Conservation (phyloP, 2,888 invertebrate genomes). For the Eupithecia pulchellata region DNA sequence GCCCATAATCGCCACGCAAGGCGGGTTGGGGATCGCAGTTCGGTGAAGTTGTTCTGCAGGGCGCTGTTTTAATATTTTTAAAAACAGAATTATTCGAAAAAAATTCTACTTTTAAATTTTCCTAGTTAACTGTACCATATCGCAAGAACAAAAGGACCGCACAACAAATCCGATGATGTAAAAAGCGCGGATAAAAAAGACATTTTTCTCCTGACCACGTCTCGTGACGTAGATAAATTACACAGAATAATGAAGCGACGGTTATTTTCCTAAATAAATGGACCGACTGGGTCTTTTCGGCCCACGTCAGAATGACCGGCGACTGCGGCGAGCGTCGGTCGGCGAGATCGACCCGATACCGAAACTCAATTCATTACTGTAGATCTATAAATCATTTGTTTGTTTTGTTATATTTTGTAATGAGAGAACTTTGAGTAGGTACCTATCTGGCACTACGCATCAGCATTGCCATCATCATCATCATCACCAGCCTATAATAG, state of each 20-base stretch:
- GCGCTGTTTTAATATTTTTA: too few relatives aligned
- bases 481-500: too few relatives aligned
- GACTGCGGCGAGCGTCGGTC: not conserved
- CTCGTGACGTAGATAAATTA: constrained; percentile 41
- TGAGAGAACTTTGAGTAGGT: too few relatives aligned
- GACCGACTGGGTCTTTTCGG: constrained; percentile 15
- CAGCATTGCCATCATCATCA: too few relatives aligned
- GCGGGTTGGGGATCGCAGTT: too few relatives aligned
- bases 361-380: not conserved
- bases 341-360: not conserved
- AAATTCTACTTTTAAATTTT: too few relatives aligned
- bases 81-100: too few relatives aligned
- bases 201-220: constrained; percentile 11
- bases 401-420: not conserved
- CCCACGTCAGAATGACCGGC: constrained; percentile 5
- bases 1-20: too few relatives aligned
- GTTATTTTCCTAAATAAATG: constrained; percentile 42
- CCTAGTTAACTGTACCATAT: not conserved
- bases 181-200: constrained; percentile 12
- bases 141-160: not conserved
- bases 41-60: too few relatives aligned
- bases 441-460: too few relatives aligned
- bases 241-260: constrained; percentile 36
- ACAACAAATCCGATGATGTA: constrained; percentile 8
- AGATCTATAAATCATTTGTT: not conserved